Base-by-base conservation (phyloP, 2,113 vertebrate genomes). In the Phylloscopus trochiloides region DNA sequence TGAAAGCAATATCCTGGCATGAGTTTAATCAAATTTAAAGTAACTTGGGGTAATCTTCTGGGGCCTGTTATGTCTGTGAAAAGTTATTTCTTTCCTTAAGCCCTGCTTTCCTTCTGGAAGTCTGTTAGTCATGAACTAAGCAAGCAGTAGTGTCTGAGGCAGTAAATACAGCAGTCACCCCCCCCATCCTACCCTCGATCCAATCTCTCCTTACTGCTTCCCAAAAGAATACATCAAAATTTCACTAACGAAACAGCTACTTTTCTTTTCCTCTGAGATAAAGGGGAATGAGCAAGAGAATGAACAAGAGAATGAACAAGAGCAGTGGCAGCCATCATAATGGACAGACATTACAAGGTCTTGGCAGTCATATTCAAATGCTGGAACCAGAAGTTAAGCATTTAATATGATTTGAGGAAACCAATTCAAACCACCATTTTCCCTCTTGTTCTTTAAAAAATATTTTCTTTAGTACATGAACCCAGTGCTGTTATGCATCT, bases 21-120 rank as follows among this genome's bases (percentile, higher is more conserved):
- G 58, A 88, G 71, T 96, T 96, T 92, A 97, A 95, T 94, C 85
- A 96, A 96, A 86, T 96, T 91, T 92, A 70, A 96, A 96, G 90
- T 93, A 94, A 90, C 78, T 51, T 54, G 48, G 21, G 51, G 50
- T 94, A 82, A 92, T 90, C 92, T 94, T 95, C 84, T 61, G 79
- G 93, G 85, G 55, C 78, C 90, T 71, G 55, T 93, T 95, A 92
- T 43, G 76, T 80, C 81, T 80, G 21, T 70, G 61, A 83, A 51
- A 94, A 93, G 63, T 96, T 93, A 77, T 95, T 94, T 90, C 59
- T 92, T 92, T 82, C 70, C 62, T 90, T 90, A 90, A 95, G 26
- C 38, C 28, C 88, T 26, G 47, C 38, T 94, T 96, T 34, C 74
- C 81, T 91, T 87, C 66, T 96, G 77, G 50, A 94, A 91, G 66